Percentiles rank a stretch among this genome's conserved stretches.
Evolutionary conservation across 1,140 invertebrate genomes (phyloP).

Genomic region (Ceratoteleas bidentatus): DNA sequence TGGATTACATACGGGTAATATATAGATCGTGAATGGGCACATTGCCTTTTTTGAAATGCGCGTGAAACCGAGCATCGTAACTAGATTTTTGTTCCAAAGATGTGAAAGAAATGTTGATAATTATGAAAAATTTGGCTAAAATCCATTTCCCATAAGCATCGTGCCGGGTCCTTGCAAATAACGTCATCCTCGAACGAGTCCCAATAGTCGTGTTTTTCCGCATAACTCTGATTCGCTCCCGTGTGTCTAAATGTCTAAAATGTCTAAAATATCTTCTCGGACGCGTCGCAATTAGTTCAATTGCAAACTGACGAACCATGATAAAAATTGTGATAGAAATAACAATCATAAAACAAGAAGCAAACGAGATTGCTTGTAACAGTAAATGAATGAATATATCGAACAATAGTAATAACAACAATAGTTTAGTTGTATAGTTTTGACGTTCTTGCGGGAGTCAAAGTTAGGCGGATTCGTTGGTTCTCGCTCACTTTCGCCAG

Average conservation of each 20-base stretch:
- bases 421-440: slow-evolving; percentile 21
- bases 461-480: background rate
- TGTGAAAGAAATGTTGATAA: too few relatives aligned
- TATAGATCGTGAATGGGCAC: too few relatives aligned
- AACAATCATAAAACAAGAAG: slow-evolving; percentile 21
- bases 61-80: too few relatives aligned
- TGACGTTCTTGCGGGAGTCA: background rate
- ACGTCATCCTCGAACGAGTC: background rate
- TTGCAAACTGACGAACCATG: slow-evolving; percentile 4
- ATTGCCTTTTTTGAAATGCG: too few relatives aligned
- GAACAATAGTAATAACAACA: slow-evolving; percentile 2
- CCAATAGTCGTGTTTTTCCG: background rate
- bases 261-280: background rate
- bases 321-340: slow-evolving; percentile 10
- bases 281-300: slow-evolving; percentile 8
- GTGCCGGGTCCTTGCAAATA: background rate
- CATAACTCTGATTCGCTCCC: background rate
- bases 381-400: background rate
- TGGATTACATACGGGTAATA: too few relatives aligned
- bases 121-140: too few relatives aligned
- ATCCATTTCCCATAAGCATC: too few relatives aligned
- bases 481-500: slow-evolving; percentile 26
- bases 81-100: too few relatives aligned
- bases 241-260: too few relatives aligned
- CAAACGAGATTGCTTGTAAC: background rate